Evolutionary conservation across 2,797 vertebrate genomes (phyloP).

Genomic region (Fratercula arctica): DNA sequence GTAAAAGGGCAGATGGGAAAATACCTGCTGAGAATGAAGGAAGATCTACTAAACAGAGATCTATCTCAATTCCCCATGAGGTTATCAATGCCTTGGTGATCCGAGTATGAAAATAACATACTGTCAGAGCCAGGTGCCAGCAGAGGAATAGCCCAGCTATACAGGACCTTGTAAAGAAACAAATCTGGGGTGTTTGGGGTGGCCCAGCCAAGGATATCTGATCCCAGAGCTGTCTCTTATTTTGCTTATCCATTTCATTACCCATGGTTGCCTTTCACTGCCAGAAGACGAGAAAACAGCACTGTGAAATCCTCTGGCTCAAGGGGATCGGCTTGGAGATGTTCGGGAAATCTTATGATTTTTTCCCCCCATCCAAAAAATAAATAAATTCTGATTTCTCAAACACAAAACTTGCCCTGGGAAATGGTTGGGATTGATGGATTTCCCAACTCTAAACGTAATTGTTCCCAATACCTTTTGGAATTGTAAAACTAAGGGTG

Average conservation of each 20-base stretch:
- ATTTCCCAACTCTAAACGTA: slow-evolving; percentile 39
- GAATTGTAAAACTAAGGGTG: slow-evolving; percentile 29
- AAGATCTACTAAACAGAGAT: slow-evolving; percentile 14
- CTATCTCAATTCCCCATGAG: not conserved
- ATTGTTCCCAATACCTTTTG: slow-evolving; percentile 26
- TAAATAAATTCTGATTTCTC: not conserved
- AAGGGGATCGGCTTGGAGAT: not conserved
- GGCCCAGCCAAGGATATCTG: not conserved
- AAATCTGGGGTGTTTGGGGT: not conserved
- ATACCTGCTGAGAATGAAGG: slow-evolving; percentile 32
- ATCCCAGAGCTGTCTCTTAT: not conserved
- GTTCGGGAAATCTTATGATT: not conserved
- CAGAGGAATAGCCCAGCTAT: not conserved
- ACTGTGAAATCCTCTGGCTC: not conserved
- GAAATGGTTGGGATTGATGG: not conserved
- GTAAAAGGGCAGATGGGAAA: slow-evolving; percentile 19
- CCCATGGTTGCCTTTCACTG: not conserved
- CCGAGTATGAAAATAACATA: not conserved
- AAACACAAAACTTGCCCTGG: not conserved
- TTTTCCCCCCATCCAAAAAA: not conserved
- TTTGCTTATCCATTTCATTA: slow-evolving; percentile 31
- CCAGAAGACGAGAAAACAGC: slow-evolving; percentile 4
- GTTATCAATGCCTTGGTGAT: slow-evolving; percentile 35
- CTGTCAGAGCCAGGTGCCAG: not conserved
- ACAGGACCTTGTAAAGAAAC: not conserved